Conservation (phyloP, 2,113 vertebrate species). For the Alaudala cheleensis region DNA sequence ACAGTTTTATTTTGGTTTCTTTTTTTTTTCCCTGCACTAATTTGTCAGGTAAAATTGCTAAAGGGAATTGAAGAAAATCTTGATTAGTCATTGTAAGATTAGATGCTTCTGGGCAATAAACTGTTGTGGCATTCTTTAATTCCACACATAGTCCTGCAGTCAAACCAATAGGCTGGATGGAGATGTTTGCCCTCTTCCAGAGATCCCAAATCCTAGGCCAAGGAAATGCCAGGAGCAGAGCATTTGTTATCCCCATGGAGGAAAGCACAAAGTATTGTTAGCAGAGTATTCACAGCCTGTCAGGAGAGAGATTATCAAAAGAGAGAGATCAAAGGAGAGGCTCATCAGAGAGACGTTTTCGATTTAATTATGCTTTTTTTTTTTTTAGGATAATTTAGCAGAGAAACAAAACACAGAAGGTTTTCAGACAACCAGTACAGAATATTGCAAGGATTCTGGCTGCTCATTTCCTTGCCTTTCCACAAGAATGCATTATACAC, state of each 20-base stretch:
- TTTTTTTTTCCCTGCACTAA: neutral
- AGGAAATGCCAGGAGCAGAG: neutral
- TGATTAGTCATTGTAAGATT: neutral
- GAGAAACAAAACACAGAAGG: neutral
- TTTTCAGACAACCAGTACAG: neutral
- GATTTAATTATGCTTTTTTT: neutral
- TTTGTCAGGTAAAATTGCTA: neutral
- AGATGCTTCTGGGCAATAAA: neutral
- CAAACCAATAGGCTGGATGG: neutral
- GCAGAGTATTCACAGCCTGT: neutral
- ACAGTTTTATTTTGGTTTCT: neutral
- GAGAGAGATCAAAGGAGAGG: neutral
- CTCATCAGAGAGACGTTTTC: neutral
- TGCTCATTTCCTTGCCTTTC: neutral
- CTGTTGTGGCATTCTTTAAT: neutral
- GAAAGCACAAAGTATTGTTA: neutral
- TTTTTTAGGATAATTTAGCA: neutral
- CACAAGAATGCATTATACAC: neutral
- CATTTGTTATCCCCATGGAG: neutral
- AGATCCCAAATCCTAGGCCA: neutral
- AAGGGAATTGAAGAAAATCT: neutral
- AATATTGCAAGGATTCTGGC: neutral
- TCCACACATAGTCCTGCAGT: neutral
- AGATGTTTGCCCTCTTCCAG: neutral
- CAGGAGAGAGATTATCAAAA: neutral